These are phyloP conservation scores for Cryptus viduatorius DNA, from an alignment of 2,888 invertebrate genomes.

Conservation along the genomic window DNA sequence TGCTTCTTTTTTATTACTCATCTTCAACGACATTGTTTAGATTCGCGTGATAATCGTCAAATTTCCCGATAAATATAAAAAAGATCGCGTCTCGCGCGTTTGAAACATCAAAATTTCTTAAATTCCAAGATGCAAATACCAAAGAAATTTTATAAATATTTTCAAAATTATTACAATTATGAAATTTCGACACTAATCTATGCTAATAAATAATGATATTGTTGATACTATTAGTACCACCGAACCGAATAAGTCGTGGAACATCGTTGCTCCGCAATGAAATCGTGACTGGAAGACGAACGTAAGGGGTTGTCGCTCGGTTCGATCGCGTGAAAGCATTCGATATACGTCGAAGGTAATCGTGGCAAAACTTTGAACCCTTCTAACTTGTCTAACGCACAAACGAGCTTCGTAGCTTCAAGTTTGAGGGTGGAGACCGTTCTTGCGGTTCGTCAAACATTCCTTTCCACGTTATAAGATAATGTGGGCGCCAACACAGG, in stretches of 20 bases:
- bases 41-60: no score
- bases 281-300: constrained; percentile 27
- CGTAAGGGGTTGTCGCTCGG: neutral
- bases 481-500: neutral
- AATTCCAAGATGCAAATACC: no score
- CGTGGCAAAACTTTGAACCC: constrained; percentile 14
- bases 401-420: constrained; percentile 27
- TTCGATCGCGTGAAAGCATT: constrained; percentile 23
- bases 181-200: no score
- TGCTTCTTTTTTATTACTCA: constrained; percentile 25
- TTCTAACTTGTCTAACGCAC: constrained; percentile 19
- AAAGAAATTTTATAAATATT: no score
- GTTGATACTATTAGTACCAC: constrained; percentile 6
- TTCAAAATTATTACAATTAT: no score
- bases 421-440: constrained; percentile 5
- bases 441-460: constrained; percentile 53
- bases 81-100: no score
- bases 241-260: constrained; percentile 22
- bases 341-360: constrained; percentile 22
- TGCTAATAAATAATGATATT: no score
- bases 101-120: no score
- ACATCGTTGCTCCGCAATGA: constrained; percentile 36
- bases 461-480: constrained; percentile 33
- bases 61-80: no score
- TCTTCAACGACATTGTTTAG: constrained; percentile 32